phyloP scores from a whole-genome alignment of 2,113 vertebrate species.

The Myanophis thanlyinensis region DNA sequence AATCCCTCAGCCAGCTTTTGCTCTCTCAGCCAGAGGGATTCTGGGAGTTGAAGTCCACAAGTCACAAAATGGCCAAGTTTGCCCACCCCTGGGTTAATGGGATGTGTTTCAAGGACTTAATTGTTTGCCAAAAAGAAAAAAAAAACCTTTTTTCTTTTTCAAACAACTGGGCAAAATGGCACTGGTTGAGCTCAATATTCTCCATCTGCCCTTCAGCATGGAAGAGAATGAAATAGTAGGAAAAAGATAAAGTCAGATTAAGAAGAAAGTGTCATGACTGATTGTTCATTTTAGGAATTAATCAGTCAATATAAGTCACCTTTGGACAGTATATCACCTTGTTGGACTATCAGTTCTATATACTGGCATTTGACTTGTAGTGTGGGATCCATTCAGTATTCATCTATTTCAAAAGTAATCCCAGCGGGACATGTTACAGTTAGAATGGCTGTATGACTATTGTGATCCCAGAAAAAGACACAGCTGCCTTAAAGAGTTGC shows the following conservation, averaged over 20 bases:
- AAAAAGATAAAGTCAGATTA: background rate
- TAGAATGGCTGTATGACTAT: background rate
- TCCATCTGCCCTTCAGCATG: background rate
- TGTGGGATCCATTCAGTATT: background rate
- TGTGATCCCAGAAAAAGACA: background rate
- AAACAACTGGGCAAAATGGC: background rate
- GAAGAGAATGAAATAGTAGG: background rate
- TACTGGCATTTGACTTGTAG: background rate
- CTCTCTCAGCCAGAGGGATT: no score
- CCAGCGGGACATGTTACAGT: background rate
- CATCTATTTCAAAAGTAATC: background rate
- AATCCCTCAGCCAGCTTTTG: no score
- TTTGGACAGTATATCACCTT: background rate
- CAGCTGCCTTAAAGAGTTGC: background rate
- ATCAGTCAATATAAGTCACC: background rate
- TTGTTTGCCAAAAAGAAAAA: background rate
- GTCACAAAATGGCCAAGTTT: no score
- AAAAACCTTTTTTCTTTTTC: background rate
- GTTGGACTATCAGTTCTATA: background rate
- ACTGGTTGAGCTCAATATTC: background rate
- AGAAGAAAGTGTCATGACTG: background rate
- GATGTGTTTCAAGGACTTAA: background rate
- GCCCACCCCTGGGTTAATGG: no score
- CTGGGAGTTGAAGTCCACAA: no score
- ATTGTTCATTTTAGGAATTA: background rate